Percentiles rank a stretch among this genome's conserved stretches.
phyloP scores from a whole-genome alignment of 2,113 vertebrate species.

The Climacteris rufus region DNA sequence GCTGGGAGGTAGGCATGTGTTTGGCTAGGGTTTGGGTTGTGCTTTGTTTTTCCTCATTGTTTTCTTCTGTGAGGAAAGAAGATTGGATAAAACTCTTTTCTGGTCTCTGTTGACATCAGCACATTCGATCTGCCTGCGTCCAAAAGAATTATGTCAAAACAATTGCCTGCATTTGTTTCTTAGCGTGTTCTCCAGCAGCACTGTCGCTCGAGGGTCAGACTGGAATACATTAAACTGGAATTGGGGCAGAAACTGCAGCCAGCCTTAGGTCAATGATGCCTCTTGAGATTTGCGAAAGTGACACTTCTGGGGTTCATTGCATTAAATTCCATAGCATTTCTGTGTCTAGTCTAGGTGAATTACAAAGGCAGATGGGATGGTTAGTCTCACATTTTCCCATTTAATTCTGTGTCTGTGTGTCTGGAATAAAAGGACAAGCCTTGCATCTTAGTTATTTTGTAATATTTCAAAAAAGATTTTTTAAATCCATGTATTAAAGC shows the following conservation, averaged over 20 bases:
- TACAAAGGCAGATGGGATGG: background rate
- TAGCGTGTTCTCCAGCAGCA: background rate
- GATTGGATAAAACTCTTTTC: background rate
- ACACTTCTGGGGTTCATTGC: slow-evolving; percentile 39
- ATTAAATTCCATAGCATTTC: slow-evolving; percentile 14
- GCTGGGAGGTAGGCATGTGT: background rate
- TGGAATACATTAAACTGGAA: slow-evolving; percentile 48
- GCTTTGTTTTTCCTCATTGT: slow-evolving; percentile 17
- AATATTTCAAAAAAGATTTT: background rate
- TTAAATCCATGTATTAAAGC: background rate
- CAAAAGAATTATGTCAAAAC: slow-evolving; percentile 47
- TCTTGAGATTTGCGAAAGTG: slow-evolving; percentile 53
- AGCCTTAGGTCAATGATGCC: slow-evolving; percentile 13
- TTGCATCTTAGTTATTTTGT: background rate
- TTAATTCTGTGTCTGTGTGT: background rate
- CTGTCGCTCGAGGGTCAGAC: slow-evolving; percentile 14
- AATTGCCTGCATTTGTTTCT: slow-evolving; percentile 33
- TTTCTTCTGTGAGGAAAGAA: background rate
- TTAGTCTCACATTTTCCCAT: background rate
- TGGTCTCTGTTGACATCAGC: slow-evolving; percentile 52
- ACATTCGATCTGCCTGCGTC: slow-evolving; percentile 28
- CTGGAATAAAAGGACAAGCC: background rate
- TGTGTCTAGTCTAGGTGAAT: background rate
- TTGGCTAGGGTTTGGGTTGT: background rate
- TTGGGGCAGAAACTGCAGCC: slow-evolving; percentile 46